phyloP scores from a whole-genome alignment of 2,888 invertebrate genomes.

The Ormyrus thymus region DNA sequence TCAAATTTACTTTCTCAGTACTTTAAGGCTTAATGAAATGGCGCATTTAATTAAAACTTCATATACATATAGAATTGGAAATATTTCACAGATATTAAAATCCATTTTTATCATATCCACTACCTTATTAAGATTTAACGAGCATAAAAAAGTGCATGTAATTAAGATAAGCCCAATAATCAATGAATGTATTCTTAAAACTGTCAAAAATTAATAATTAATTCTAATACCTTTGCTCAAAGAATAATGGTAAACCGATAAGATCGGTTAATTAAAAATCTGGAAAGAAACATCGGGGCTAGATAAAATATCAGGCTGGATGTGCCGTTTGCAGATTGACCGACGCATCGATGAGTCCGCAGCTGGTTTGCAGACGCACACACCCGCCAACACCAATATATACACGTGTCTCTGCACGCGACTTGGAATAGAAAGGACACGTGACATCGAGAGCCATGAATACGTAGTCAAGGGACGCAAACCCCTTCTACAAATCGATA shows the following conservation, averaged over 20 bases:
- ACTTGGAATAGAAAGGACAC: constrained; percentile 67
- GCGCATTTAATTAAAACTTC: no score
- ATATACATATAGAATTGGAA: no score
- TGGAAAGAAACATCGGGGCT: neutral
- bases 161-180: no score
- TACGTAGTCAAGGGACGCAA: constrained; percentile 62
- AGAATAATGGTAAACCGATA: neutral
- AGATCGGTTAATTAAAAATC: no score
- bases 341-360: constrained; percentile 1
- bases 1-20: no score
- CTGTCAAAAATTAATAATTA: no score
- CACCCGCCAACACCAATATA: constrained; percentile 5
- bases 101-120: no score
- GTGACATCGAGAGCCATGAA: constrained; percentile 69
- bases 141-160: no score
- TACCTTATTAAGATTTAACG: no score
- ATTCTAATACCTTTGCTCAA: neutral
- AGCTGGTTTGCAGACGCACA: constrained; percentile 4
- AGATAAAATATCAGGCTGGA: neutral
- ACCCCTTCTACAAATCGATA: constrained; percentile 68
- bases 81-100: no score
- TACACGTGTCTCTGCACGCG: constrained; percentile 57
- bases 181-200: no score
- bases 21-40: no score
- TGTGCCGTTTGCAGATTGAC: constrained; percentile 26